These are phyloP conservation scores for Lasioglossum vierecki DNA, from an alignment of 2,888 invertebrate species.

Conservation along the genomic window DNA sequence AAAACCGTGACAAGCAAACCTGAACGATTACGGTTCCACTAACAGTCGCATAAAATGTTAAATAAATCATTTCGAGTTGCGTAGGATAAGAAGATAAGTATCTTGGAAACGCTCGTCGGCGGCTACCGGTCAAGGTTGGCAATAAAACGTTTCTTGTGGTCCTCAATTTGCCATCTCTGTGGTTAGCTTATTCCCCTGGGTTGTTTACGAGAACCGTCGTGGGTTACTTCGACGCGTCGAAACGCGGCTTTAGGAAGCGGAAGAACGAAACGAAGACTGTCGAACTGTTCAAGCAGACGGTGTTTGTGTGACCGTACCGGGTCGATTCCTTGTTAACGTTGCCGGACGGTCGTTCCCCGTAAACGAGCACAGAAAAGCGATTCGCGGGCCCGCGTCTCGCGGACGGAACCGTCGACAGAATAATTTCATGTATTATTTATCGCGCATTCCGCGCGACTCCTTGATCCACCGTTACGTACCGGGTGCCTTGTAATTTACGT, in stretches of 20 bases:
- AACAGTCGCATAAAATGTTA: neutral
- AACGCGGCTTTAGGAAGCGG: neutral
- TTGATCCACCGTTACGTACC: conserved; percentile 30
- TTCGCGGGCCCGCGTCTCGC: conserved; percentile 40
- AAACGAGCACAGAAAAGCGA: conserved; percentile 52
- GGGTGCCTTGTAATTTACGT: conserved; percentile 40
- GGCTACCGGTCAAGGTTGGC: neutral
- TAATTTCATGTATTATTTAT: conserved; percentile 77
- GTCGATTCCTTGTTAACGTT: conserved; percentile 43
- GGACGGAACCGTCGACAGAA: conserved; percentile 55
- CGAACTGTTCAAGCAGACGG: conserved; percentile 15
- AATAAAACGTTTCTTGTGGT: neutral
- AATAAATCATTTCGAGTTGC: conserved; percentile 3
- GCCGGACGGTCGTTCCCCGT: conserved; percentile 24
- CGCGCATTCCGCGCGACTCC: conserved; percentile 61
- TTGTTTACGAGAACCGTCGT: neutral
- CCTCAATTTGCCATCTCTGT: neutral
- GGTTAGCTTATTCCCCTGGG: neutral
- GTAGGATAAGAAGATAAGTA: neutral
- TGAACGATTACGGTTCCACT: no score
- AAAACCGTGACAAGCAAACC: neutral
- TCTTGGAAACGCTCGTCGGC: neutral
- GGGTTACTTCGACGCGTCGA: neutral
- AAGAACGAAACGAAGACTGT: conserved; percentile 13
- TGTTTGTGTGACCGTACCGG: neutral